Percentiles rank a stretch among this genome's conserved stretches.
phyloP scores from a whole-genome alignment of 2,888 invertebrate species.

The Notodromas monacha region DNA sequence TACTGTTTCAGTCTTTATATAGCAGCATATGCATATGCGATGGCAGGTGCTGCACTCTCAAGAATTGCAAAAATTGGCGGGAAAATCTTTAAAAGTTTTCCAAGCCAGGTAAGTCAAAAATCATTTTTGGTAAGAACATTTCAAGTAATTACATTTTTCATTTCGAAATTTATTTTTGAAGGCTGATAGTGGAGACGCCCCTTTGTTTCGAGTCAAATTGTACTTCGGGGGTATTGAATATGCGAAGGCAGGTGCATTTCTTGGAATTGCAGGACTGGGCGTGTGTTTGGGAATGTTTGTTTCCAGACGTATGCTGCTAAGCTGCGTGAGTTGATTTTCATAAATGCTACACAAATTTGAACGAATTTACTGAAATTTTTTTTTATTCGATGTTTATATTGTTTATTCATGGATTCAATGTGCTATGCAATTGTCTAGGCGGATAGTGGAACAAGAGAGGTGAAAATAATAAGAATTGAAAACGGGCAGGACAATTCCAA shows the following conservation, averaged over 20 bases:
- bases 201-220: conserved; percentile 4
- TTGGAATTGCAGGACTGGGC: conserved; percentile 2
- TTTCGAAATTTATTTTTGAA: conserved; percentile 1
- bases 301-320: conserved; percentile 4
- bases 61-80: conserved; percentile 2
- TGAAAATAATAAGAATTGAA: conserved; percentile 4
- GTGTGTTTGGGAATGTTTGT: conserved; percentile 4
- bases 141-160: conserved; percentile 2
- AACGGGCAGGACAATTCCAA: conserved; percentile 4
- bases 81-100: conserved; percentile 4
- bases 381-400: conserved; percentile 4
- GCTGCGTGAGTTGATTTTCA: conserved; percentile 4
- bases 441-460: conserved; percentile 4
- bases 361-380: conserved; percentile 1
- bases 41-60: conserved; percentile 4
- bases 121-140: conserved; percentile 4
- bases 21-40: conserved; percentile 4
- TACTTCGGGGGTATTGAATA: conserved; percentile 4
- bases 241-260: conserved; percentile 4
- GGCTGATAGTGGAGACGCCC: conserved; percentile 4
- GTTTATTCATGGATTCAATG: conserved; percentile 1
- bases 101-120: conserved; percentile 4
- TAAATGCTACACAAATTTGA: conserved; percentile 4
- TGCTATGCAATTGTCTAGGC: conserved; percentile 4
- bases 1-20: conserved; percentile 2